A percentile compares a stretch with the other conserved stretches of the same genome.
Evolutionary conservation across 2,888 invertebrate genomes (phyloP).

Genomic region (Cetonia aurata): DNA sequence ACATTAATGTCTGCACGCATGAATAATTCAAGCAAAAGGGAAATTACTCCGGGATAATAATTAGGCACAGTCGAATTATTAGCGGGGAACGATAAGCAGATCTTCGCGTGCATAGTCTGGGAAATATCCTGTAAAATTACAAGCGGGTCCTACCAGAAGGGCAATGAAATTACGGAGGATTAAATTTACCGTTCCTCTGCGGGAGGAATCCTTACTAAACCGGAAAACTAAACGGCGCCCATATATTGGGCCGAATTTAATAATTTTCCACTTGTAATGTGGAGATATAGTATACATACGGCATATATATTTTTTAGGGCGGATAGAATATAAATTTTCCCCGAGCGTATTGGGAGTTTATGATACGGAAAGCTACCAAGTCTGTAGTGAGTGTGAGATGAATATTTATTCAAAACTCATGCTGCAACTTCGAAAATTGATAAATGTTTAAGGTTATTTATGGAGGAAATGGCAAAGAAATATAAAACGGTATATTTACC

Average conservation of each 20-base stretch:
- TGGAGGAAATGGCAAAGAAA: neutral
- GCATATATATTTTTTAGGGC: conserved; percentile 9
- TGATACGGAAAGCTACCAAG: neutral
- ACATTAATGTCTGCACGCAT: conserved; percentile 12
- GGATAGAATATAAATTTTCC: conserved; percentile 39
- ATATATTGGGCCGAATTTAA: conserved; percentile 48
- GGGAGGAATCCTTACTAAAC: conserved; percentile 38
- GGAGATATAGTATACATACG: conserved; percentile 6
- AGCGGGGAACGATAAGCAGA: conserved; percentile 39
- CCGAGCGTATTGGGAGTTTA: conserved; percentile 30
- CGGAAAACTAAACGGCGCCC: conserved; percentile 41
- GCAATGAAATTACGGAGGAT: conserved; percentile 44
- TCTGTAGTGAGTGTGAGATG: conserved; percentile 8
- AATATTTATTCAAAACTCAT: conserved; percentile 24
- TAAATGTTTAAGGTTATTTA: conserved; percentile 19
- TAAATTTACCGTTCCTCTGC: conserved; percentile 39
- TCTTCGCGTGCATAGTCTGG: conserved; percentile 43
- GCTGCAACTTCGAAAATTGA: conserved; percentile 11
- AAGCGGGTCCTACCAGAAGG: conserved; percentile 5
- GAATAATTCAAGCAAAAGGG: conserved; percentile 38
- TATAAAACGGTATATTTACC: neutral
- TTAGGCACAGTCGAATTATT: conserved; percentile 37
- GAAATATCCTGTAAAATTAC: conserved; percentile 48
- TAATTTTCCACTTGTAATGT: conserved; percentile 46
- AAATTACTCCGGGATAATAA: conserved; percentile 38